Percentiles rank a stretch among this genome's conserved stretches.
phyloP scores from a whole-genome alignment of 2,888 invertebrate genomes.

The Stenichneumon culpator region DNA sequence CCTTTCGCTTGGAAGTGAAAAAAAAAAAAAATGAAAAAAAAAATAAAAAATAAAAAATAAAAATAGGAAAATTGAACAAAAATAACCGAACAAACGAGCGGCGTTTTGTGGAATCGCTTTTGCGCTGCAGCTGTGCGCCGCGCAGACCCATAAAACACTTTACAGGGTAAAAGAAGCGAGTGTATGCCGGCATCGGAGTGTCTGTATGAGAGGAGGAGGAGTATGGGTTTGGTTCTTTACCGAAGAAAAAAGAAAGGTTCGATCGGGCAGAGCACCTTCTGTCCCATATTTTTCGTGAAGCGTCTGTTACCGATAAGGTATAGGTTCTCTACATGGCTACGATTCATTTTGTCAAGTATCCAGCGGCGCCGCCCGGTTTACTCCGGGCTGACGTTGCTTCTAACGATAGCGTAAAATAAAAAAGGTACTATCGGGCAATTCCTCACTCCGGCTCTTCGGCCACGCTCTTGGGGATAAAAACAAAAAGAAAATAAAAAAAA shows the following conservation, averaged over 20 bases:
- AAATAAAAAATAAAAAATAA: not conserved
- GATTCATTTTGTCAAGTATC: slow-evolving; percentile 61
- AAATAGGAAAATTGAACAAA: not conserved
- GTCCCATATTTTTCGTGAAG: slow-evolving; percentile 60
- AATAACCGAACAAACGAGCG: slow-evolving; percentile 7
- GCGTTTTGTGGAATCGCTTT: slow-evolving; percentile 49
- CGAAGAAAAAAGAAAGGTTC: slow-evolving; percentile 8
- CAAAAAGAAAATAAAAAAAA: not conserved
- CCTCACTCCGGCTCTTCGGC: slow-evolving; percentile 7
- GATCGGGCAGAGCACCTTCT: slow-evolving; percentile 51
- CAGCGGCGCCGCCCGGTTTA: not conserved
- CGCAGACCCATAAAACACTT: slow-evolving; percentile 63
- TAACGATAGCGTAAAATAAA: slow-evolving; percentile 21
- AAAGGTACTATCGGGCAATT: slow-evolving; percentile 11
- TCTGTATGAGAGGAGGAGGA: not conserved
- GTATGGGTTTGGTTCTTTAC: slow-evolving; percentile 26
- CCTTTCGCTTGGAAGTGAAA: slow-evolving; percentile 27
- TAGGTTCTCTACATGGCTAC: slow-evolving; percentile 43
- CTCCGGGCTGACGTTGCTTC: slow-evolving; percentile 32
- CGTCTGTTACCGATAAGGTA: slow-evolving; percentile 50
- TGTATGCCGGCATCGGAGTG: not conserved
- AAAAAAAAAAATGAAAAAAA: slow-evolving; percentile 16
- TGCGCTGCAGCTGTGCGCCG: slow-evolving; percentile 61
- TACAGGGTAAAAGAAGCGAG: slow-evolving; percentile 5
- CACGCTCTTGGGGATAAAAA: slow-evolving; percentile 1